phyloP scores from a whole-genome alignment of 2,888 invertebrate species.

The Mythimna lalbum region DNA sequence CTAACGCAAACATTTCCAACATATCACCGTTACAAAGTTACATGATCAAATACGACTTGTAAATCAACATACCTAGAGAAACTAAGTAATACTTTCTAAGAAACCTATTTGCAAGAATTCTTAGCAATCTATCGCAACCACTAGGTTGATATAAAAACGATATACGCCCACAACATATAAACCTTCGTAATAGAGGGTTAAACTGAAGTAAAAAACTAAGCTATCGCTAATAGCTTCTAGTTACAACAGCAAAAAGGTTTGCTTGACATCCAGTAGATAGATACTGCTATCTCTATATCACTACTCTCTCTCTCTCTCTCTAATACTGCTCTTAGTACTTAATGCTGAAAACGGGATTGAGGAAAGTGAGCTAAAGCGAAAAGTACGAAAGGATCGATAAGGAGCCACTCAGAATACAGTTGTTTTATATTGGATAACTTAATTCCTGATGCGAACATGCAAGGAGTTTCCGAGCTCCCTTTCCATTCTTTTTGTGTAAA shows the following conservation, averaged over 20 bases:
- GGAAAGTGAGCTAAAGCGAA: slow-evolving; percentile 31
- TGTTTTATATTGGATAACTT: neutral
- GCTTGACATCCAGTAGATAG: slow-evolving; percentile 42
- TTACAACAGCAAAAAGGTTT: slow-evolving; percentile 47
- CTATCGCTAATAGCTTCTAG: slow-evolving; percentile 72
- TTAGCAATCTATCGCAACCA: slow-evolving; percentile 71
- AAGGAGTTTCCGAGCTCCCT: no score
- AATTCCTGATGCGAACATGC: no score
- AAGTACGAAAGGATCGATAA: neutral
- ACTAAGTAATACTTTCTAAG: slow-evolving; percentile 61
- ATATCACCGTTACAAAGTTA: slow-evolving; percentile 47
- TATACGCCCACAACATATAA: slow-evolving; percentile 72
- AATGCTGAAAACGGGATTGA: slow-evolving; percentile 44
- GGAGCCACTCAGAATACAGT: neutral
- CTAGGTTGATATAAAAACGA: slow-evolving; percentile 74
- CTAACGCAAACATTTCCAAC: slow-evolving; percentile 22
- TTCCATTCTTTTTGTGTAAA: no score
- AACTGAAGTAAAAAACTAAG: slow-evolving; percentile 71
- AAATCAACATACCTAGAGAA: slow-evolving; percentile 58
- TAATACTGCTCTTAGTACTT: slow-evolving; percentile 34
- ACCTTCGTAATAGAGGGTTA: slow-evolving; percentile 71
- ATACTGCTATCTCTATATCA: slow-evolving; percentile 22
- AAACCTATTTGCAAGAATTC: slow-evolving; percentile 75
- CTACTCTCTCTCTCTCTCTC: no score
- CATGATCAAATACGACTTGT: slow-evolving; percentile 57